Base-by-base conservation (phyloP, 1,140 invertebrate species). In the Oedothorax gibbosus region DNA sequence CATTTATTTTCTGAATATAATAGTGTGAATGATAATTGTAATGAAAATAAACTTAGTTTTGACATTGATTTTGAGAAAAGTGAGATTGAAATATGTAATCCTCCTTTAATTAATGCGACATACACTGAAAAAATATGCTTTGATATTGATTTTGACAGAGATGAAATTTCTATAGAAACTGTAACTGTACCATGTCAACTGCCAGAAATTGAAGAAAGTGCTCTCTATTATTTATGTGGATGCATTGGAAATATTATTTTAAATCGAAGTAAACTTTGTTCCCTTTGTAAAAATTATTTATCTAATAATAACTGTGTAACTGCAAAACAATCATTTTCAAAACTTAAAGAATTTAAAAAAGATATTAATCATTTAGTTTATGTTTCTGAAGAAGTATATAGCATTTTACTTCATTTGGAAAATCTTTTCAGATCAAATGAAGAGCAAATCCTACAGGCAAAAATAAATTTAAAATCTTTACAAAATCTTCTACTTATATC, bases 171-270 rank as follows among this genome's bases (percentile, higher is more conserved):
- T 35, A 35, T 35, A 35, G 35, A 35, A 35, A 35, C 35, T 35
- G 35, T 35, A 35, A 35, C 1, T 35, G 35, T 35, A 35, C 35
- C 35, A 35, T 35, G 35, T 35, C 35, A 62, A 15, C 18, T 62
- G 1, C 57, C 12, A 62, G 57, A 62, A 18, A 62, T 2, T 68
- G 65, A 68, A 21, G 65, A 68, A 68, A 68, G 8, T 68, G 15
- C 65, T 3, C 21, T 68, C 12, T 68, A n/a, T 68, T 68, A 68
- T 21, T 68, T 68, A 68, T 68, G 15, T 68, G 65, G 65, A 68
- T 68, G 15, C 3, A 21, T 68, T 12, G 65, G 2, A 35, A 68
- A 68, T 18, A 35, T 21, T 68, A 15, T 68, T n/a, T n/a, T 68
- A 68, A 15, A 68, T 12, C 15, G 65, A 35, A 68, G 20, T 12